Evolutionary conservation across 2,113 vertebrate genomes (phyloP).

Genomic region (Heterotilapia buettikoferi): DNA sequence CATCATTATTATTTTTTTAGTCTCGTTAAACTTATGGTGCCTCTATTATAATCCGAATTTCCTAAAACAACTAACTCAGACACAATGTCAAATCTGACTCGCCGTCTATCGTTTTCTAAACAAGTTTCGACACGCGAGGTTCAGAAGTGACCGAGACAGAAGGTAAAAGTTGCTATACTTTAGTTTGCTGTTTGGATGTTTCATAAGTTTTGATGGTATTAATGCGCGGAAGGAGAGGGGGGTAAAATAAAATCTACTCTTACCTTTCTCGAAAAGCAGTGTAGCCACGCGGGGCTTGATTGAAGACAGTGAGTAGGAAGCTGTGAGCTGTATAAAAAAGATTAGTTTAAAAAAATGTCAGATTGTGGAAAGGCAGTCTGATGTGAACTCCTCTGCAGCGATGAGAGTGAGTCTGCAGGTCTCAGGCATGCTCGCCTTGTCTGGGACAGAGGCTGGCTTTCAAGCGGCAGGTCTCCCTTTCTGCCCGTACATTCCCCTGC

Average conservation of each 20-base stretch:
- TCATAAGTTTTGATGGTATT: not conserved
- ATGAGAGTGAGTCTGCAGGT: conserved; percentile 32
- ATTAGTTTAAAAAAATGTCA: not conserved
- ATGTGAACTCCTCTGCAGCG: conserved; percentile 61
- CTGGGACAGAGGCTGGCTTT: conserved; percentile 52
- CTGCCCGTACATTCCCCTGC: conserved; percentile 82
- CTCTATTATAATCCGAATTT: not conserved
- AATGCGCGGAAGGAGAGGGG: not conserved
- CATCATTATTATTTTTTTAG: conserved; percentile 3
- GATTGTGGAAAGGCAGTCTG: conserved; percentile 41
- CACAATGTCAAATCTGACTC: not conserved
- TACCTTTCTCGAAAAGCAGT: conserved; percentile 64
- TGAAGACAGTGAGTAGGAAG: conserved; percentile 5
- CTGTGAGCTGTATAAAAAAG: not conserved
- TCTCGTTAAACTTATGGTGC: not conserved
- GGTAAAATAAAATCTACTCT: conserved; percentile 1
- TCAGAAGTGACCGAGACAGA: not conserved
- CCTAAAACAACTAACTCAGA: not conserved
- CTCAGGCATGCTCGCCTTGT: conserved; percentile 70
- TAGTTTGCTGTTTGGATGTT: not conserved
- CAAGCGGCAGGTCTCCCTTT: conserved; percentile 66
- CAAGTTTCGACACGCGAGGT: rapidly evolving
- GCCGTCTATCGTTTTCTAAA: not conserved
- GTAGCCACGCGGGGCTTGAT: conserved; percentile 13
- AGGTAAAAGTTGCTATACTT: conserved; percentile 21